Conservation (phyloP, 2,113 vertebrate species). For the Oncorhynchus gorbuscha region DNA sequence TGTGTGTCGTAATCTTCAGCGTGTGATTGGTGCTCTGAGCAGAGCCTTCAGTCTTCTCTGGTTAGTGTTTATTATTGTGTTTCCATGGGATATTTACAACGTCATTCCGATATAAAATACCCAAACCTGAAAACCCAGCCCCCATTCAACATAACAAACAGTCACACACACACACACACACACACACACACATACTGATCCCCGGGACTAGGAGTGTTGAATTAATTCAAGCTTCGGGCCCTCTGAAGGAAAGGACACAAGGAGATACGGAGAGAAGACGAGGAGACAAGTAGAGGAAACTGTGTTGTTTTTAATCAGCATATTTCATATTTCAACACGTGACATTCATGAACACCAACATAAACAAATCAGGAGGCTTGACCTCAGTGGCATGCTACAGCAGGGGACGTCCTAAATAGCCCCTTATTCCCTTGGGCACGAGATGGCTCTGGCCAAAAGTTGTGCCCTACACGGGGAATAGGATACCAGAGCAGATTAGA, state of each 20-base stretch:
- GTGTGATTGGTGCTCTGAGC: constrained; percentile 47
- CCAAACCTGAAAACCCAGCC: not conserved
- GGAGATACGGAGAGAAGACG: too few relatives aligned
- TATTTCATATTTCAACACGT: constrained; percentile 68
- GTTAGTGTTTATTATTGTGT: constrained; percentile 19
- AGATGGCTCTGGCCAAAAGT: too few relatives aligned
- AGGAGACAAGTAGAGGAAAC: constrained; percentile 16
- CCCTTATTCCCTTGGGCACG: too few relatives aligned
- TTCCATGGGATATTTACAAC: constrained; percentile 28
- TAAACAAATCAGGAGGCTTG: constrained; percentile 53
- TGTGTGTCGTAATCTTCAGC: constrained; percentile 5
- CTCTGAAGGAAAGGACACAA: not conserved
- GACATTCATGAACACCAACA: constrained; percentile 74
- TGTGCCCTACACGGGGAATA: constrained; percentile 6
- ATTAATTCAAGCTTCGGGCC: not conserved
- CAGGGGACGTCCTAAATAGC: constrained; percentile 20
- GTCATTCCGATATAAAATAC: not conserved
- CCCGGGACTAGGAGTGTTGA: not conserved
- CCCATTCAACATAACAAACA: constrained; percentile 28
- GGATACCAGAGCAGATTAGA: too few relatives aligned
- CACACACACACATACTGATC: too few relatives aligned
- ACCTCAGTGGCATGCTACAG: constrained; percentile 60
- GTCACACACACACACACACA: too few relatives aligned
- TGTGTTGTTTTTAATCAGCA: constrained; percentile 52
- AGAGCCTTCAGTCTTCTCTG: constrained; percentile 32